Conservation (phyloP, 2,113 vertebrate species). For the Propithecus coquereli region DNA sequence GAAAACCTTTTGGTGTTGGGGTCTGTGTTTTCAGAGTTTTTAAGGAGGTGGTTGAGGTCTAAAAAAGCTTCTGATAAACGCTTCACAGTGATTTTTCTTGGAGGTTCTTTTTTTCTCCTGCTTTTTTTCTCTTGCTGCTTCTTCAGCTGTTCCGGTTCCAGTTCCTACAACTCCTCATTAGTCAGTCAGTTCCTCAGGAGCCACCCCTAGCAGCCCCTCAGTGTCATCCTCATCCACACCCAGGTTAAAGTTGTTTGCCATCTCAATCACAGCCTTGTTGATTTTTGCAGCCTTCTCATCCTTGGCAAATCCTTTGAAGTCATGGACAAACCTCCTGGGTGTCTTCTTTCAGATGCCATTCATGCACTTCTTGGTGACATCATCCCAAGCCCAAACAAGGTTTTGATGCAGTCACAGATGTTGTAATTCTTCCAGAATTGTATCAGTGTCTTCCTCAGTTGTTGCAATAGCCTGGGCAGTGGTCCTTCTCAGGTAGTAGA, state of each 20-base stretch:
- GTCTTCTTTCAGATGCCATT: no score
- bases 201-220: neutral
- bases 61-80: neutral
- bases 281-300: no score
- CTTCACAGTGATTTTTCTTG: neutral
- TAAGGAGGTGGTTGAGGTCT: neutral
- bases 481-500: no score
- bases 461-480: no score
- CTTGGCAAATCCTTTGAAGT: no score
- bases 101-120: neutral
- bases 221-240: neutral
- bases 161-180: neutral
- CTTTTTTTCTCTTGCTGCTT: neutral
- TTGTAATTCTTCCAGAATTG: no score
- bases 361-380: no score
- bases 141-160: neutral
- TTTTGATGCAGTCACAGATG: no score
- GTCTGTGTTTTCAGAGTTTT: neutral
- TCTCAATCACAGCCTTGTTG: neutral
- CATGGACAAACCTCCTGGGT: no score
- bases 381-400: no score
- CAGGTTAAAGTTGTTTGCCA: neutral
- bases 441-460: no score
- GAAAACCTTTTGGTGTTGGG: neutral
- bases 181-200: neutral